phyloP scores from a whole-genome alignment of 2,888 invertebrate species.

The Lysandra bellargus region DNA sequence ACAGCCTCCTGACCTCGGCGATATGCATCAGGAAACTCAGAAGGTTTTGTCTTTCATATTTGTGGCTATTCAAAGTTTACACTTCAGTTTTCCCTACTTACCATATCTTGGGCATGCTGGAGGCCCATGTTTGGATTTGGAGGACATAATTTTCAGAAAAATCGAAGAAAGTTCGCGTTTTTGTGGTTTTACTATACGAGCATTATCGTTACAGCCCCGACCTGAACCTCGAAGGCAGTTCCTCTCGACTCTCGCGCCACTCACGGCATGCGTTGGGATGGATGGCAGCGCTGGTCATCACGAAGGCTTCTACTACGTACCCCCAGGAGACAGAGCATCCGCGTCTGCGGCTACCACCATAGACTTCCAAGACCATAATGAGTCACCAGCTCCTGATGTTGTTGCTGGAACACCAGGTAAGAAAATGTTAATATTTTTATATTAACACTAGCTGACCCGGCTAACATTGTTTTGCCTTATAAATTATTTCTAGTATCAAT shows the following conservation, averaged over 20 bases:
- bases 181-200: too few relatives aligned
- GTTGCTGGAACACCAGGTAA: constrained; percentile 86
- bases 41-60: constrained; percentile 47
- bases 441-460: too few relatives aligned
- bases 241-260: constrained; percentile 87
- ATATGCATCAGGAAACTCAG: constrained; percentile 67
- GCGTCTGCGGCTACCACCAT: constrained; percentile 82
- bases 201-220: constrained; percentile 60
- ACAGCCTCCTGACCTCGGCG: constrained; percentile 68
- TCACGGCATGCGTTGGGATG: constrained; percentile 86
- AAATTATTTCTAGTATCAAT: too few relatives aligned
- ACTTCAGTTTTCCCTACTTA: too few relatives aligned
- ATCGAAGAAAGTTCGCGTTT: too few relatives aligned
- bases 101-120: too few relatives aligned
- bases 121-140: too few relatives aligned
- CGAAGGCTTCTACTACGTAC: constrained; percentile 76
- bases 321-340: constrained; percentile 81
- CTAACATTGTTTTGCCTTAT: too few relatives aligned
- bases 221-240: constrained; percentile 88
- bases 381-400: constrained; percentile 87
- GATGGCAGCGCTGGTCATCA: constrained; percentile 63
- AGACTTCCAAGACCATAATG: constrained; percentile 78
- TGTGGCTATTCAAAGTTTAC: too few relatives aligned
- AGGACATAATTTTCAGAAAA: too few relatives aligned
- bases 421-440: background rate